phyloP scores from a whole-genome alignment of 1,140 invertebrate species.

The Brachionus plicatilis region DNA sequence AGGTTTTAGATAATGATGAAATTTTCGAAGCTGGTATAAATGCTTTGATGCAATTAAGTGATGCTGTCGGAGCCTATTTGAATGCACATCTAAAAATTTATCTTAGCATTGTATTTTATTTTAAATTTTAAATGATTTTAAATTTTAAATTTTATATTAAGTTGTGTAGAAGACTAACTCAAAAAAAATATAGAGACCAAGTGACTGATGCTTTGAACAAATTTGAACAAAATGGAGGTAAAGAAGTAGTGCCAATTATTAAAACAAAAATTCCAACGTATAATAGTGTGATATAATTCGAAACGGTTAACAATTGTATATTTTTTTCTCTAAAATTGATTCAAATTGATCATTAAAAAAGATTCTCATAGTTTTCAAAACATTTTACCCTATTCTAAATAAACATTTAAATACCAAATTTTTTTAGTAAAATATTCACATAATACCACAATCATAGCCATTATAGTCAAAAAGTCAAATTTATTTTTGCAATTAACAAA shows the following conservation, averaged over 20 bases:
- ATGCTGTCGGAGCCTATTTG: slow-evolving; percentile 48
- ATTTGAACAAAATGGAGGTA: slow-evolving; percentile 53
- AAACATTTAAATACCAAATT: too few relatives aligned
- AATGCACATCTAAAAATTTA: slow-evolving; percentile 52
- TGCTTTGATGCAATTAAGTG: slow-evolving; percentile 49
- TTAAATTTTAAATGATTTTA: slow-evolving; percentile 1
- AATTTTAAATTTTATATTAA: slow-evolving; percentile 40
- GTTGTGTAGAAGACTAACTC: slow-evolving; percentile 52
- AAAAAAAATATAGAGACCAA: slow-evolving; percentile 50
- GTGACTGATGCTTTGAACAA: slow-evolving; percentile 50
- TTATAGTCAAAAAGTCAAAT: too few relatives aligned
- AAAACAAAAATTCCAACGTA: neutral
- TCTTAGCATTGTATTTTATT: slow-evolving; percentile 48
- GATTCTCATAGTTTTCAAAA: too few relatives aligned
- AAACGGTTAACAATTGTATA: neutral
- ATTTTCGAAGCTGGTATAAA: slow-evolving; percentile 52
- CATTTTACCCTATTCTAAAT: too few relatives aligned
- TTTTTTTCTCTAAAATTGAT: neutral
- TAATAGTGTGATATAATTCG: neutral
- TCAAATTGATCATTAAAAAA: too few relatives aligned
- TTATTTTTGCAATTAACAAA: too few relatives aligned
- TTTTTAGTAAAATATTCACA: too few relatives aligned
- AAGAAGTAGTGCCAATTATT: slow-evolving; percentile 44
- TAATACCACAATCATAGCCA: too few relatives aligned
- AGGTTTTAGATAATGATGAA: slow-evolving; percentile 46